Conservation (phyloP, 1,140 invertebrate genomes). For the Hylyphantes graminicola region DNA sequence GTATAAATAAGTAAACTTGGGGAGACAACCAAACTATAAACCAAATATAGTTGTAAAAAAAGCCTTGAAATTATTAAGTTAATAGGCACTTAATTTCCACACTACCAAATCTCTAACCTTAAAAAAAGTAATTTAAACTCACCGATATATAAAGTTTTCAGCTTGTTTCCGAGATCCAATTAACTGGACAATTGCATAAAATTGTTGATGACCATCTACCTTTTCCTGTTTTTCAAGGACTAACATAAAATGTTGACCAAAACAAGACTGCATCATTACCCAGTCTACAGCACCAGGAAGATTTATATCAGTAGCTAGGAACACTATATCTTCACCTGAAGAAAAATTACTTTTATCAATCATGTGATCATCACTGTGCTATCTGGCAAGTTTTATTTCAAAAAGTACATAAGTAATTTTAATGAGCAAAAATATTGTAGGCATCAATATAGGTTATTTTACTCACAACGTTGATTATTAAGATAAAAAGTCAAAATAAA, state of each 20-base stretch:
- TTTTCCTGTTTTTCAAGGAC: constrained; percentile 99
- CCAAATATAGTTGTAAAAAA: no score
- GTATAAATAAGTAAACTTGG: no score
- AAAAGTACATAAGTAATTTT: neutral
- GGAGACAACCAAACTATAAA: no score
- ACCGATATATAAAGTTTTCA: constrained; percentile 94
- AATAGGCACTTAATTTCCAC: no score
- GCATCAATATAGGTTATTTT: neutral
- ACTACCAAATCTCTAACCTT: no score
- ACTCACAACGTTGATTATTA: neutral
- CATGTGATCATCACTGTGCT: neutral
- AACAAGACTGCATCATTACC: constrained; percentile 99
- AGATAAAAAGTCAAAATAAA: no score
- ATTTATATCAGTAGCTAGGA: constrained; percentile 99
- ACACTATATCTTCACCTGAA: constrained; percentile 95
- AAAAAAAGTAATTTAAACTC: no score
- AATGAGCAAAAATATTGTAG: neutral
- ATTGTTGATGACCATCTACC: constrained; percentile 96
- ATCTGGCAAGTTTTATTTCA: neutral
- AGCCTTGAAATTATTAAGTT: no score
- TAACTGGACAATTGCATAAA: constrained; percentile 99
- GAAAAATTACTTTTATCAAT: constrained; percentile 2
- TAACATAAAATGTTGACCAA: constrained; percentile 98
- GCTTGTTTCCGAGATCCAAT: constrained; percentile 99
- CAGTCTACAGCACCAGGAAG: constrained; percentile 99